These are phyloP conservation scores for Amyelois transitella DNA, from an alignment of 1,140 invertebrate genomes.

Conservation along the genomic window DNA sequence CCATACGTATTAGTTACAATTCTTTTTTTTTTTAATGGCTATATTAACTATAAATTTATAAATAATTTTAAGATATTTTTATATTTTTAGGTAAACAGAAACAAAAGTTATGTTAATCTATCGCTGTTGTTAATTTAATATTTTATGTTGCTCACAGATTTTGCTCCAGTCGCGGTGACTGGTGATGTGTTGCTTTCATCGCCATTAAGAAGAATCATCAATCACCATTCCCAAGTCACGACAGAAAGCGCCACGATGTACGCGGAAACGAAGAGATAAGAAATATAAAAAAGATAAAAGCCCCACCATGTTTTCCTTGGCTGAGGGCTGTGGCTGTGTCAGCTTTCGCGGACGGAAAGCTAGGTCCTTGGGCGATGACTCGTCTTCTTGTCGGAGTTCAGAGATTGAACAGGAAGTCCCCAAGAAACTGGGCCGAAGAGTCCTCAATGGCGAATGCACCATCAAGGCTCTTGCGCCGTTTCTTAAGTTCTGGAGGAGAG, in stretches of 20 bases:
- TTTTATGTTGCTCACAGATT: conserved; percentile 35
- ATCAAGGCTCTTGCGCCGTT: conserved; percentile 73
- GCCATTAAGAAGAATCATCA: background rate
- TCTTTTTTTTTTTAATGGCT: no score
- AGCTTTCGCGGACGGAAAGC: conserved; percentile 60
- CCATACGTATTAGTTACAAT: no score
- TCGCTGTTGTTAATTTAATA: background rate
- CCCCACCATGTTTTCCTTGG: conserved; percentile 63
- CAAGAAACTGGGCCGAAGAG: conserved; percentile 46
- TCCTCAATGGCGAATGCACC: conserved; percentile 59
- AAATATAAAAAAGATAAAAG: conserved; percentile 61
- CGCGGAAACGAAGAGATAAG: conserved; percentile 69
- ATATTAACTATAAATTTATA: no score
- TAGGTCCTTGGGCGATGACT: conserved; percentile 71
- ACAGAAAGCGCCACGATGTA: conserved; percentile 59
- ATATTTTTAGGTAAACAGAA: no score
- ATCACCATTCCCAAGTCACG: conserved; percentile 61
- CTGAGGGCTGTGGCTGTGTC: conserved; percentile 70
- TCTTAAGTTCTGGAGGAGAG: conserved; percentile 75
- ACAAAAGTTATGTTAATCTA: no score
- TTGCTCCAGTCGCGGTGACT: conserved; percentile 11
- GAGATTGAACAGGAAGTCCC: conserved; percentile 74
- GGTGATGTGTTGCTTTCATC: conserved; percentile 13
- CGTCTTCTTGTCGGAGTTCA: conserved; percentile 76
- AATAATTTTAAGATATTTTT: no score